Percentiles rank a stretch among this genome's conserved stretches.
Conservation (phyloP, 2,888 invertebrate genomes). For the Dasysyrphus tricinctus region DNA sequence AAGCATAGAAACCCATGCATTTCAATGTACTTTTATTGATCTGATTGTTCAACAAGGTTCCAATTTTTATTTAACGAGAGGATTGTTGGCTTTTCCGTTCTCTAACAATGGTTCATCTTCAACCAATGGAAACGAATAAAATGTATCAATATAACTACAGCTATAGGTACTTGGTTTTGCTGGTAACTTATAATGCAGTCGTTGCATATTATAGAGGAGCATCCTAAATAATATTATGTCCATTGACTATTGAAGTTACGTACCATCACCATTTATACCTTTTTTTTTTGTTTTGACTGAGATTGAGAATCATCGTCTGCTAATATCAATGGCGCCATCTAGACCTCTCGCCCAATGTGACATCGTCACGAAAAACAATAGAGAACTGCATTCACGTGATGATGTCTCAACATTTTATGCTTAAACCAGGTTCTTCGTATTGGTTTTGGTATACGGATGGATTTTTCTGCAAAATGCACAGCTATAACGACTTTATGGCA, state of each 20-base stretch:
- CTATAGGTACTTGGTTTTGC: neutral
- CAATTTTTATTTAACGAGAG: constrained; percentile 42
- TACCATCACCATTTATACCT: constrained; percentile 8
- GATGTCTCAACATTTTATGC: constrained; percentile 73
- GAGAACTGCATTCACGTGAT: constrained; percentile 74
- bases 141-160: neutral
- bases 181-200: constrained; percentile 23
- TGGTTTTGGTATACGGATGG: constrained; percentile 16
- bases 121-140: constrained; percentile 6
- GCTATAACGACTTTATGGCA: constrained; percentile 26
- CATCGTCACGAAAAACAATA: constrained; percentile 78
- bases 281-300: constrained; percentile 2
- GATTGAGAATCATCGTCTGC: constrained; percentile 44
- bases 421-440: constrained; percentile 58
- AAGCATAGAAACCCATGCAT: constrained; percentile 5
- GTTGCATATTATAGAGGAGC: constrained; percentile 29
- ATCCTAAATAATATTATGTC: constrained; percentile 51
- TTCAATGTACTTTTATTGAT: constrained; percentile 16
- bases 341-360: constrained; percentile 77
- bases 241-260: constrained; percentile 18
- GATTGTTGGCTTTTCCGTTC: constrained; percentile 6
- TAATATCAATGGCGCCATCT: constrained; percentile 77
- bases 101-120: constrained; percentile 18
- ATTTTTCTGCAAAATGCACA: constrained; percentile 39
- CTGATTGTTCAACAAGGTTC: constrained; percentile 19